A percentile compares a stretch with the other conserved stretches of the same genome.
These are phyloP conservation scores for Probosciger aterrimus DNA, from an alignment of 2,113 vertebrate genomes.

Conservation along the genomic window DNA sequence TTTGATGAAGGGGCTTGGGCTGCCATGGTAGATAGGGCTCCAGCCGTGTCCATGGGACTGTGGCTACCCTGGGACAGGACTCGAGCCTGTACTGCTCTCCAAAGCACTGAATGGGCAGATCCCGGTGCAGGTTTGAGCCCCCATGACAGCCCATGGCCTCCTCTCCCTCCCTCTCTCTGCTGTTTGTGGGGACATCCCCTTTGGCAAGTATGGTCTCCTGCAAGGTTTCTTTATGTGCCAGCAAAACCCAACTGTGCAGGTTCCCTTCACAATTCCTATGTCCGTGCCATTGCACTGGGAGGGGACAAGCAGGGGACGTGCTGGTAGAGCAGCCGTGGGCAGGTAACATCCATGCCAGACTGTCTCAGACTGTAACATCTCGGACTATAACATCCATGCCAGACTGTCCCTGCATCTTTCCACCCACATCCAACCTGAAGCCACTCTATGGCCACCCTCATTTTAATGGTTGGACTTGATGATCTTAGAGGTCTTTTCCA, in stretches of 20 bases:
- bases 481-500: not conserved
- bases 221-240: not conserved
- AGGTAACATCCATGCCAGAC: not conserved
- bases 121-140: not conserved
- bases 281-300: not conserved
- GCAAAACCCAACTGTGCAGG: not conserved
- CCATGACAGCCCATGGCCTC: not conserved
- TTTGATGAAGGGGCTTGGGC: not conserved
- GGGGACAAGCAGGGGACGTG: fast-evolving
- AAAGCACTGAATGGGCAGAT: not conserved
- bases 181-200: not conserved
- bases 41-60: fast-evolving
- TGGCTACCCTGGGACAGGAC: fast-evolving
- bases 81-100: not conserved
- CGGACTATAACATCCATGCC: not conserved
- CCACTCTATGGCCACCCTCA: not conserved
- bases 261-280: not conserved
- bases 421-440: fast-evolving
- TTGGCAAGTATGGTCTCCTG: fast-evolving
- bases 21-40: fast-evolving
- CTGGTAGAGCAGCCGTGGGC: not conserved
- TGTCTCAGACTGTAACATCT: too few relatives aligned
- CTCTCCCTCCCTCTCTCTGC: not conserved
- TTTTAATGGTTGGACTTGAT: not conserved
- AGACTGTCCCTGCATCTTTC: fast-evolving